A percentile compares a stretch with the other conserved stretches of the same genome.
phyloP scores from a whole-genome alignment of 2,888 invertebrate species.

The Drosophila antonietae region DNA sequence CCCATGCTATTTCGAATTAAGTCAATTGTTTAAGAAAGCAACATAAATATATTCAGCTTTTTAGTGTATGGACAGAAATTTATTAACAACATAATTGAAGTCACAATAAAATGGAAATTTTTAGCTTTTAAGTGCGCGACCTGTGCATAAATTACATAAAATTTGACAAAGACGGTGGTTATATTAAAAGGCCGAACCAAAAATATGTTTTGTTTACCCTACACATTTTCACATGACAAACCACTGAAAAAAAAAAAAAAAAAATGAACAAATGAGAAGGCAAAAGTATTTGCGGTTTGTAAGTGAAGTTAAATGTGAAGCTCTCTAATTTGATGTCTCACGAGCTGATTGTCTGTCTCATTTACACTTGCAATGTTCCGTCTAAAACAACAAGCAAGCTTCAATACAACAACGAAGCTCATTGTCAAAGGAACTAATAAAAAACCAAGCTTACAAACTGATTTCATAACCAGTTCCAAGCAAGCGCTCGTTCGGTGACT shows the following conservation, averaged over 20 bases:
- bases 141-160: constrained; percentile 17
- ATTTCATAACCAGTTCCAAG: constrained; percentile 80
- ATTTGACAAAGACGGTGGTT: constrained; percentile 55
- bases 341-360: constrained; percentile 31
- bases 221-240: constrained; percentile 59
- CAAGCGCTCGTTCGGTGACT: constrained; percentile 61
- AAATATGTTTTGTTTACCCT: constrained; percentile 61
- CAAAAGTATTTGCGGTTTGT: constrained; percentile 62
- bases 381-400: constrained; percentile 20
- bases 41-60: too few species aligned
- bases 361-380: constrained; percentile 8
- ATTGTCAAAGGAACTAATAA: constrained; percentile 82
- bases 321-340: constrained; percentile 1
- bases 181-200: constrained; percentile 36
- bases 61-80: too few species aligned
- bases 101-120: not conserved
- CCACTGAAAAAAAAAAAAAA: constrained; percentile 7
- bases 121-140: constrained; percentile 2
- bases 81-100: too few species aligned
- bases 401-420: constrained; percentile 72
- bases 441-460: constrained; percentile 77
- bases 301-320: constrained; percentile 20
- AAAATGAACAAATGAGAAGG: constrained; percentile 34
- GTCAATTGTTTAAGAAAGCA: too few species aligned
- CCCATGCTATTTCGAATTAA: too few species aligned